Conservation (phyloP, 2,797 vertebrate species). For the Acanthurus lineatus region DNA sequence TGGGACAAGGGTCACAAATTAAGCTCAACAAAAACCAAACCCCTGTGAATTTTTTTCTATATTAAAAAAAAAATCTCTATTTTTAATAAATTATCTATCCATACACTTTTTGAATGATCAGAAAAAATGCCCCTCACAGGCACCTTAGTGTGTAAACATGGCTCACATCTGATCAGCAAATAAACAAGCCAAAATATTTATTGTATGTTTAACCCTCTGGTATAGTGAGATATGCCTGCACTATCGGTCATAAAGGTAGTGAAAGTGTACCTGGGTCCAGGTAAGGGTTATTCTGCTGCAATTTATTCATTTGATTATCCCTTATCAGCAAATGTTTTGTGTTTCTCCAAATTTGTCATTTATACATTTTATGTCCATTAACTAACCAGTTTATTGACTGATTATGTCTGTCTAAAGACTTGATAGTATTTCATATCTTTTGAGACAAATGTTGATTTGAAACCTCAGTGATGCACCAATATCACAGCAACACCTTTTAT, state of each 20-base stretch:
- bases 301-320: not conserved
- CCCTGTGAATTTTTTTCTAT: not conserved
- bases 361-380: not conserved
- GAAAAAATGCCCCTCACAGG: not conserved
- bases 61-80: not conserved
- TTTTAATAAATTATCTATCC: not conserved
- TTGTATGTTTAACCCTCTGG: too few species aligned
- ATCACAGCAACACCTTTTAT: not conserved
- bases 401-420: not conserved
- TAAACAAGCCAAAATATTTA: not conserved
- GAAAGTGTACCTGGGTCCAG: too few species aligned
- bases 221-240: too few species aligned
- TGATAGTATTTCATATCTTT: not conserved
- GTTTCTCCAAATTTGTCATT: not conserved
- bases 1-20: not conserved
- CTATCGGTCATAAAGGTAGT: too few species aligned
- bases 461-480: not conserved
- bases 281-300: not conserved
- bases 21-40: not conserved
- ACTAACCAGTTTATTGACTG: not conserved
- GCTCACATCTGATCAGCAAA: not conserved
- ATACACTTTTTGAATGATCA: not conserved
- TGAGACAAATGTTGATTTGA: not conserved
- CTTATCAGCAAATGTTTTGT: not conserved
- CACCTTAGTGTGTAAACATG: not conserved